Evolutionary conservation across 2,113 vertebrate genomes (phyloP), one percentile per base, ranked within the genome.

Genomic region (Leptocoma aspasia): DNA sequence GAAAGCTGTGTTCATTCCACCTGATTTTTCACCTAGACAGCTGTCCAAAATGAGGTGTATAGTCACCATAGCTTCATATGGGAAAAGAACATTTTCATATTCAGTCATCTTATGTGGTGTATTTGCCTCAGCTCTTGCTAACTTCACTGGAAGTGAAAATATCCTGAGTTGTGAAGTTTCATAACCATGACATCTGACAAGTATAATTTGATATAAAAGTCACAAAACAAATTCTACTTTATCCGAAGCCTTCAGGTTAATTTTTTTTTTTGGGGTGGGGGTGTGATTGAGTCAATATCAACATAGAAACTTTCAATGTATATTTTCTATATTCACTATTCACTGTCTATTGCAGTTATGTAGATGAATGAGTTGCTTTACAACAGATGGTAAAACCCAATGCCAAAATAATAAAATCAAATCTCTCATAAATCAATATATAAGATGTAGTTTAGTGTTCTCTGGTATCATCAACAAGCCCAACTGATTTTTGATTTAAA

Each of bases 231-330:
- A 39, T 66, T 30, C 31, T 44, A 52, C 1, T 13, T 11, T 73
- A 6, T 70, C 30, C 21, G 5, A 90, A 77, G 35, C 3, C 30
- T 72, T 21, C 11, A 68, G 22, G 9, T 68, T 42, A 53, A 26
- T 6, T 7, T 31, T 41, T 45, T 47, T 10, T 1, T 20, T 28
- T 2, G 23, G 7, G 6, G 1, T 20, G 3, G 9, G 3, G 1
- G 4, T 3, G 21, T 27, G 8, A 11, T 77, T 73, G 71, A 68
- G 9, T 70, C 10, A 71, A 5, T 56, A 68, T 37, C 17, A 27
- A 9, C 54, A 21, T 13, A 56, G 47, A 6, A 41, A 6, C 8
- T 52, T 49, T 56, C 15, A 28, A 22, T 11, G 19, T 26, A 27
- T 44, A 9, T 50, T 90, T 64, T 69, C 64, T 21, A 13, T 47